phyloP scores from a whole-genome alignment of 2,888 invertebrate genomes.

The Epinotia bilunana region DNA sequence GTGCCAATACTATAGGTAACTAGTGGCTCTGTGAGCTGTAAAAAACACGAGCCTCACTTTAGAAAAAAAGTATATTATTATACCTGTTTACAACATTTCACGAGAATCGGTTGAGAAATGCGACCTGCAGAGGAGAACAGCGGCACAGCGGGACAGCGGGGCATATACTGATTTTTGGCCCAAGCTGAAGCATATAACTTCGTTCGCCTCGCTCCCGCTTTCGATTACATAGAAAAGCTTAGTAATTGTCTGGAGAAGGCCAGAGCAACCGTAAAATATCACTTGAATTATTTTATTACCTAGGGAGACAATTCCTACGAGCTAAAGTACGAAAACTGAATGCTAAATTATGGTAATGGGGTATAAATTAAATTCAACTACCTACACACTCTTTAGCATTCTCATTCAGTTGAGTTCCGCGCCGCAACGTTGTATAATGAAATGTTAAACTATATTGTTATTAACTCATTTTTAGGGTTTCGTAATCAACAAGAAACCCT shows the following conservation, averaged over 20 bases:
- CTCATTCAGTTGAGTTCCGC: slow-evolving; percentile 12
- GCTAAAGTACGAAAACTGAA: slow-evolving; percentile 26
- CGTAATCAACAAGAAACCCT: too few species aligned
- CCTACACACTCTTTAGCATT: slow-evolving; percentile 28
- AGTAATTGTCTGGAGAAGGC: slow-evolving; percentile 4
- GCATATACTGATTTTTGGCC: too few species aligned
- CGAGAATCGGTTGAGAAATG: too few species aligned
- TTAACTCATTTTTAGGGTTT: background rate
- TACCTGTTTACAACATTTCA: too few species aligned
- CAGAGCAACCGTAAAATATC: slow-evolving; percentile 2
- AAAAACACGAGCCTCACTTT: too few species aligned
- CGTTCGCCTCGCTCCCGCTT: background rate
- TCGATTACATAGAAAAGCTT: background rate
- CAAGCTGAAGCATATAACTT: too few species aligned
- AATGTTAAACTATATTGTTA: background rate
- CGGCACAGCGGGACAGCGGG: too few species aligned
- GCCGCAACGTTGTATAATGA: background rate
- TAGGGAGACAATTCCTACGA: slow-evolving; percentile 20
- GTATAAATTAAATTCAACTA: slow-evolving; percentile 36
- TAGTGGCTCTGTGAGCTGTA: too few species aligned
- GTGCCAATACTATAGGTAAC: too few species aligned
- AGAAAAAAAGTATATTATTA: too few species aligned
- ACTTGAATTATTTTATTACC: slow-evolving; percentile 38
- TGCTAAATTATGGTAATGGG: slow-evolving; percentile 36
- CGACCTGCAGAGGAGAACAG: too few species aligned